phyloP scores from a whole-genome alignment of 2,888 invertebrate genomes.

The Sarcophaga caerulescens region DNA sequence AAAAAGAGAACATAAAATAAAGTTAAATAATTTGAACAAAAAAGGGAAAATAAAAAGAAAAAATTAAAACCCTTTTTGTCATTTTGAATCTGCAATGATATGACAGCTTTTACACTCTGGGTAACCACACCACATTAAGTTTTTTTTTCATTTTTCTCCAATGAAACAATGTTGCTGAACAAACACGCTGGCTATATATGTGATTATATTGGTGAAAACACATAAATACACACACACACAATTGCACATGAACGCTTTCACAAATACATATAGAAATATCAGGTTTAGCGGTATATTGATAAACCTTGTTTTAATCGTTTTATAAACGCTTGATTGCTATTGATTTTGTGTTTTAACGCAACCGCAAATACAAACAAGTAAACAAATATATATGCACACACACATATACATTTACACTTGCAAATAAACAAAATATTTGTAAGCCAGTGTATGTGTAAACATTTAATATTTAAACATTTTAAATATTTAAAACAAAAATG shows the following conservation, averaged over 20 bases:
- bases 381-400: constrained; percentile 12
- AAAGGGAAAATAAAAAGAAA: neutral
- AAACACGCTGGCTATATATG: neutral
- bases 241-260: no score
- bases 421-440: neutral
- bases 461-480: constrained; percentile 34
- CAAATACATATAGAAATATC: no score
- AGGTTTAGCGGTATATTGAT: constrained; percentile 17
- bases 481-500: constrained; percentile 35
- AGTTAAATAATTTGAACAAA: neutral
- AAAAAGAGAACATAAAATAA: neutral
- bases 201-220: neutral
- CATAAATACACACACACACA: neutral
- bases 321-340: constrained; percentile 63
- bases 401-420: neutral
- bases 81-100: constrained; percentile 37
- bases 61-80: constrained; percentile 27
- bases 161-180: neutral
- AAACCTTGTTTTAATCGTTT: constrained; percentile 58
- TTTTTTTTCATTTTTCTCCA: no score
- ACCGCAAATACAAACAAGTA: constrained; percentile 53
- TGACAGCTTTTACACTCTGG: constrained; percentile 20
- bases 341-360: constrained; percentile 58
- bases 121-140: constrained; percentile 26
- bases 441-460: neutral